Percentiles rank a stretch among this genome's conserved stretches.
Conservation (phyloP, 2,888 invertebrate species). For the Philonicus albiceps region DNA sequence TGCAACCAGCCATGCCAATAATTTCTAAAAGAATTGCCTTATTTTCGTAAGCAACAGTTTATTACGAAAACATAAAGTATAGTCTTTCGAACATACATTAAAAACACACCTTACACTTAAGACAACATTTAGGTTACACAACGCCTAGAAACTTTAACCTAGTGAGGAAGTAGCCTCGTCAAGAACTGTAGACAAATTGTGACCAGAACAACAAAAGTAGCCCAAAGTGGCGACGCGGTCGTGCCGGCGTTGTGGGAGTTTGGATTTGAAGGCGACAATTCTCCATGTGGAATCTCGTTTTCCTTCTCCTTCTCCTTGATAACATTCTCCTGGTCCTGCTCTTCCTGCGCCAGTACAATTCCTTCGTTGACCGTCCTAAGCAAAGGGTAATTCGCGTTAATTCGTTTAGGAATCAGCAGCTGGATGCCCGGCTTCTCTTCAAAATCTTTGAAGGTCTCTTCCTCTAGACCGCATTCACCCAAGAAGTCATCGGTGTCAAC, state of each 20-base stretch:
- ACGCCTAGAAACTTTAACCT: not conserved
- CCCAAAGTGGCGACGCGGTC: not conserved
- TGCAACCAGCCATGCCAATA: no score
- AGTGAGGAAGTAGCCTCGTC: not conserved
- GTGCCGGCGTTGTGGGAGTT: slow-evolving; percentile 12
- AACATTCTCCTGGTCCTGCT: slow-evolving; percentile 66
- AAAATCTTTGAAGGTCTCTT: slow-evolving; percentile 66
- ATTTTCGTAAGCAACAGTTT: not conserved
- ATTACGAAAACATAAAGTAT: not conserved
- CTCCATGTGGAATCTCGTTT: slow-evolving; percentile 62
- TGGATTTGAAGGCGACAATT: slow-evolving; percentile 46
- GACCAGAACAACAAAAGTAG: not conserved
- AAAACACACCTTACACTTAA: slow-evolving; percentile 1
- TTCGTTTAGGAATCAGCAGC: slow-evolving; percentile 55
- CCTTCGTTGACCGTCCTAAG: slow-evolving; percentile 77
- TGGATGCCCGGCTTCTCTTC: slow-evolving; percentile 51
- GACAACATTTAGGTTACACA: not conserved
- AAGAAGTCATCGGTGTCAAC: slow-evolving; percentile 88
- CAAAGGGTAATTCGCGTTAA: slow-evolving; percentile 71
- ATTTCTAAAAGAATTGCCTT: no score
- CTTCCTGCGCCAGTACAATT: slow-evolving; percentile 66
- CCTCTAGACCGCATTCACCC: slow-evolving; percentile 70
- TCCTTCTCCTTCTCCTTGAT: slow-evolving; percentile 65
- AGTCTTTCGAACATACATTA: not conserved
- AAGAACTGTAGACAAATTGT: not conserved